Base-by-base conservation (phyloP, 2,888 invertebrate genomes). In the Epirrhoe tristata region DNA sequence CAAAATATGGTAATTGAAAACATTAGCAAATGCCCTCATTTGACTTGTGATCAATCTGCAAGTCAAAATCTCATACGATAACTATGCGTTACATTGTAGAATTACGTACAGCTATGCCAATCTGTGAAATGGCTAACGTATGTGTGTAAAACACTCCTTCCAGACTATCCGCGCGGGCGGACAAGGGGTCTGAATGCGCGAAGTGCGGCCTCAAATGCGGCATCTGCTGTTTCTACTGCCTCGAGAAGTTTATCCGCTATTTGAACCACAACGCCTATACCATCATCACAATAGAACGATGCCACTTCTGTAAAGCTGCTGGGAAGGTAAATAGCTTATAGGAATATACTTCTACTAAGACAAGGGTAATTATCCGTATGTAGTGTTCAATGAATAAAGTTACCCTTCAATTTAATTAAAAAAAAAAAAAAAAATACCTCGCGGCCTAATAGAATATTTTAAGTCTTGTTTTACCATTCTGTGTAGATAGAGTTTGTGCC, bases 201-300 rank as follows among this genome's bases (percentile, higher is more conserved):
- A 94, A 95, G 66, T 97, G 97, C 81, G 95, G 96, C 52, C 90
- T 96, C 10, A 96, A 96, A 81, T 96, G 96, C 78, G 98, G 98
- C 78, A 96, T 97, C 74, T 98, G 98, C 80, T 98, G 98, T 79
- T 97, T 98, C 80, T 97, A 97, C 87, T 96, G 97, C 80, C 94
- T 99, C 74, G 99, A 99, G 85, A 98, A 97, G 84, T 98, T 98
- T 82, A 96, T 99, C 73, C 95, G 97, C 43, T 98, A 97, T 82
- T 94, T 99, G 81, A 98, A 98, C 88, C 98, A 98, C 83, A 99
- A 99, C 86, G 98, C 98, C 0, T 99, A 98, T 83, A 98, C 98
- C 0, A 97, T 98, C 56, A 97, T 98, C 68, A 98, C 98, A 8
- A 98, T 98, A 78, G 97, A 98, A 87, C 97, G 98, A 60, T 96